phyloP scores from a whole-genome alignment of 2,888 invertebrate genomes.

The Julus scanicus region DNA sequence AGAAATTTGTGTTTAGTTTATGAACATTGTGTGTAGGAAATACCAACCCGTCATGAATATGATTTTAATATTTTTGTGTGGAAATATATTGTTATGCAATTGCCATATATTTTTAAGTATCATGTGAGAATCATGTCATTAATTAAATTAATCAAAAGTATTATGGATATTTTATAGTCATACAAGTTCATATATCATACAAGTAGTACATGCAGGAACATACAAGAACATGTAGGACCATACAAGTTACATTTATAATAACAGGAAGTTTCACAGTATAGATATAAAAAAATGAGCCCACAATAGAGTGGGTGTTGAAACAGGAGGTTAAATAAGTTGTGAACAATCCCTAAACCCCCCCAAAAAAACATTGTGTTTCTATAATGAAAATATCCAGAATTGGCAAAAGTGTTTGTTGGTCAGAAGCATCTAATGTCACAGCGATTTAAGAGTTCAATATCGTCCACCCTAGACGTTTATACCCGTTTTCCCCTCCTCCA shows the following conservation, averaged over 20 bases:
- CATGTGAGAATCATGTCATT: too few species aligned
- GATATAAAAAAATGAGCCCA: background rate
- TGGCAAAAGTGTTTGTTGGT: slow-evolving; percentile 32
- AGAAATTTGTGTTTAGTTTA: background rate
- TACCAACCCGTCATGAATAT: too few species aligned
- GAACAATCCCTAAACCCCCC: background rate
- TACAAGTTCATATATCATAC: too few species aligned
- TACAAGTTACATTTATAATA: too few species aligned
- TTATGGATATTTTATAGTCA: too few species aligned
- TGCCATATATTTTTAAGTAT: too few species aligned
- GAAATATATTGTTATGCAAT: too few species aligned
- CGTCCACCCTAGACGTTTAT: slow-evolving; percentile 11
- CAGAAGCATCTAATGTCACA: background rate
- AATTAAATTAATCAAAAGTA: too few species aligned
- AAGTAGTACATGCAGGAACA: background rate
- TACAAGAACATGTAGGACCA: too few species aligned
- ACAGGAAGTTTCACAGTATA: too few species aligned
- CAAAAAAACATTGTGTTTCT: background rate
- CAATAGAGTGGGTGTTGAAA: background rate
- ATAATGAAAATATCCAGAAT: background rate
- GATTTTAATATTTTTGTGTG: too few species aligned
- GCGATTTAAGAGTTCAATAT: background rate
- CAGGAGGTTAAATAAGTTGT: background rate
- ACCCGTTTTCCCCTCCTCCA: background rate
- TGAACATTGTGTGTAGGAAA: background rate